Percentiles rank a stretch among this genome's conserved stretches.
Conservation (phyloP, 2,113 vertebrate species). For the Chelonoidis abingdonii region DNA sequence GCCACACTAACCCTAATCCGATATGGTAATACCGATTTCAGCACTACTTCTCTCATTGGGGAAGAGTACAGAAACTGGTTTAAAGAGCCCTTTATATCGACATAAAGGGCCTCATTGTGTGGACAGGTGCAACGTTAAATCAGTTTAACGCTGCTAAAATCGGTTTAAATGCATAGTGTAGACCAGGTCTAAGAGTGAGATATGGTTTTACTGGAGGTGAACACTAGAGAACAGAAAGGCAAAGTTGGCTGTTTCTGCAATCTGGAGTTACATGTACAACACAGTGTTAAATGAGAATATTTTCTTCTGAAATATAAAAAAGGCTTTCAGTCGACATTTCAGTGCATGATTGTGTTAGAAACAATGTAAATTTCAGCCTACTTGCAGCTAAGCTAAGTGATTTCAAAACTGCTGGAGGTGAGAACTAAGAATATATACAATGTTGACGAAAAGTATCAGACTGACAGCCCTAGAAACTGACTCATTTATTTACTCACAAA, state of each 20-base stretch:
- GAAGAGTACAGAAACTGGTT: no score
- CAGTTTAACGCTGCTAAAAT: no score
- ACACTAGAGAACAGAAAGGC: neutral
- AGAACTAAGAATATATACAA: neutral
- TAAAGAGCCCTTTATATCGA: no score
- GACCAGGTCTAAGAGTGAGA: neutral
- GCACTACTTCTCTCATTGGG: no score
- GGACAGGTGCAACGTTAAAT: no score
- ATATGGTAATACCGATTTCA: no score
- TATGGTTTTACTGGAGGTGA: neutral
- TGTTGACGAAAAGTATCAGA: neutral
- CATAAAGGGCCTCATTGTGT: no score
- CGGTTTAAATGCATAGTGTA: no score
- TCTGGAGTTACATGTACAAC: neutral
- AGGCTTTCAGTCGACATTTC: neutral
- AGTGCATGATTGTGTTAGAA: neutral
- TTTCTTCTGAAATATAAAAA: neutral
- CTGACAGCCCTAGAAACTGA: neutral
- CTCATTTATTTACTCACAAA: neutral
- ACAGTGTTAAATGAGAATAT: neutral
- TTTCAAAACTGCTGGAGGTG: neutral
- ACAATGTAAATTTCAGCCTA: neutral
- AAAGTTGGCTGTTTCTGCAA: neutral
- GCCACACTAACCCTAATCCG: no score
- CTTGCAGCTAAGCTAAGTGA: neutral